Percentiles rank a stretch among this genome's conserved stretches.
Evolutionary conservation across 1,140 invertebrate species (phyloP).

Genomic region (Caerostris darwini): DNA sequence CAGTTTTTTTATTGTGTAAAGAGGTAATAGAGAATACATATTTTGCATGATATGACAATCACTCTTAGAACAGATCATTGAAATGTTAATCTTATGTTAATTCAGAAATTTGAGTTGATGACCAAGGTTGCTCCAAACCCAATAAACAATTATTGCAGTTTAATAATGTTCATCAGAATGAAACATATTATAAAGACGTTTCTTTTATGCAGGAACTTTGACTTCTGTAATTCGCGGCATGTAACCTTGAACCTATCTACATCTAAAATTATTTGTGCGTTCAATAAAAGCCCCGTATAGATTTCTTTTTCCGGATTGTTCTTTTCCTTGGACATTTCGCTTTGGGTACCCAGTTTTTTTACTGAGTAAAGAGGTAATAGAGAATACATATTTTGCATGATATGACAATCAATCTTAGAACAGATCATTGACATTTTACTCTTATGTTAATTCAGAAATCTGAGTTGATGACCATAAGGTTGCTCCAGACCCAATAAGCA

Average conservation of each 20-base stretch:
- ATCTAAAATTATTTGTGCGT: constrained; percentile 67
- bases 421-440: too few relatives aligned
- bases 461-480: too few relatives aligned
- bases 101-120: too few relatives aligned
- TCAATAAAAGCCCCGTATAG: constrained; percentile 38
- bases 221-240: not conserved
- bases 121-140: too few relatives aligned
- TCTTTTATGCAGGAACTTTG: too few relatives aligned
- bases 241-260: constrained; percentile 53
- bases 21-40: not conserved
- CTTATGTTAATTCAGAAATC: too few relatives aligned
- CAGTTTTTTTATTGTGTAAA: not conserved
- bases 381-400: not conserved
- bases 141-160: too few relatives aligned
- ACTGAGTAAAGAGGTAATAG: not conserved
- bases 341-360: not conserved
- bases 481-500: too few relatives aligned
- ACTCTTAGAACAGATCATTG: not conserved
- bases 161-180: too few relatives aligned
- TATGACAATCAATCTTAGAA: not conserved
- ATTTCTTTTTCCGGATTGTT: constrained; percentile 1
- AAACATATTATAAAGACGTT: too few relatives aligned
- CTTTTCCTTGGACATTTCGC: not conserved
- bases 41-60: not conserved
- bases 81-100: too few relatives aligned